Conservation (phyloP, 35 echinoderm and acorn worm species). For the Diadema setosum region DNA sequence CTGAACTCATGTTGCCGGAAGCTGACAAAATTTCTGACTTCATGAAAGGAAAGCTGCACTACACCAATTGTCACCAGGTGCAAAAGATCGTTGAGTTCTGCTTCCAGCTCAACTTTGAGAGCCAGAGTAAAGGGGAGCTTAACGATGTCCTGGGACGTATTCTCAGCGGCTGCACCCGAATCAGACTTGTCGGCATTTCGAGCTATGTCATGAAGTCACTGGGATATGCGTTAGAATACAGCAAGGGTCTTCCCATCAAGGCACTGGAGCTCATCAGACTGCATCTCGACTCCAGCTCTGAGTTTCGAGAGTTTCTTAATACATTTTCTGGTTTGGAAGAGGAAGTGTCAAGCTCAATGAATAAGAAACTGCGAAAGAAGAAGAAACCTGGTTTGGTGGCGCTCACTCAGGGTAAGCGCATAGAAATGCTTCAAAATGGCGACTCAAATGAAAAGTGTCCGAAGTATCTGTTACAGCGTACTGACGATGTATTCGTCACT, state of each 20-base stretch:
- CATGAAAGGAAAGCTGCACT: constrained; percentile 12
- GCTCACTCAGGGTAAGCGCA: not conserved
- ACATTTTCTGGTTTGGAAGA: constrained; percentile 9
- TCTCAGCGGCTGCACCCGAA: not conserved
- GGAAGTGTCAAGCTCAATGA: not conserved
- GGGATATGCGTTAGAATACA: constrained; percentile 7
- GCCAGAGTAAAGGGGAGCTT: constrained; percentile 5
- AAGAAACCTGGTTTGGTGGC: not conserved
- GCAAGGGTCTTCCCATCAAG: not conserved
- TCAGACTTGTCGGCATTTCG: constrained; percentile 22
- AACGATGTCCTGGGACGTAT: not conserved
- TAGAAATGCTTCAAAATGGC: not conserved
- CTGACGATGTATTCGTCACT: not conserved
- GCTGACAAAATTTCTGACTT: constrained; percentile 15
- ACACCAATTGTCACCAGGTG: not conserved
- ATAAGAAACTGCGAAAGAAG: not conserved
- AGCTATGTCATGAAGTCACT: constrained; percentile 27
- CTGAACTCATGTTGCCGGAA: not conserved
- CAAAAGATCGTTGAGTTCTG: constrained; percentile 34
- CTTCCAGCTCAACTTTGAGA: constrained; percentile 37
- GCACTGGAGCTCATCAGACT: constrained; percentile 6
- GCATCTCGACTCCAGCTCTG: constrained; percentile 31
- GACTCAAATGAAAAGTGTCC: not conserved
- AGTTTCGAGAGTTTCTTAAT: constrained; percentile 41
- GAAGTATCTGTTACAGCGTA: not conserved